Conservation (phyloP, 2,797 vertebrate species). For the Melanotaenia parkinsoni region DNA sequence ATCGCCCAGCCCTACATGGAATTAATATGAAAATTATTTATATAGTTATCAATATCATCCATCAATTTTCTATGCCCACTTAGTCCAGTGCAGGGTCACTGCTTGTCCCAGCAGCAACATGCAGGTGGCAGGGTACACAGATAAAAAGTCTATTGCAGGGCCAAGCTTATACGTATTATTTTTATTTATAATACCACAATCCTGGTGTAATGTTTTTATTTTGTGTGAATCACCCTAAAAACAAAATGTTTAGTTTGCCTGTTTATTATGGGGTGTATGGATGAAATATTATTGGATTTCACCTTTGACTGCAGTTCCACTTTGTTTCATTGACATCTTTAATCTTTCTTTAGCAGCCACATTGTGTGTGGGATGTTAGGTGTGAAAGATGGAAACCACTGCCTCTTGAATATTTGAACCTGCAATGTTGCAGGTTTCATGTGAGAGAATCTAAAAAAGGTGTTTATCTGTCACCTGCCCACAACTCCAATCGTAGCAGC, state of each 20-base stretch:
- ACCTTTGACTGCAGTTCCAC: neutral
- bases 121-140: too few species aligned
- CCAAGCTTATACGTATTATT: too few species aligned
- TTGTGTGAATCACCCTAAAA: neutral
- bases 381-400: constrained; percentile 46
- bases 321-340: neutral
- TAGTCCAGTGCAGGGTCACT: too few species aligned
- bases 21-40: too few species aligned
- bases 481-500: constrained; percentile 8
- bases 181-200: neutral
- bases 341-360: constrained; percentile 14
- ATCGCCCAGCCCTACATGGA: too few species aligned
- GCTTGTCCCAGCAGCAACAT: too few species aligned
- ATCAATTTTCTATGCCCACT: too few species aligned
- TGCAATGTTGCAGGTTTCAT: constrained; percentile 48
- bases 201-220: neutral
- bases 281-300: constrained; percentile 7
- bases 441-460: constrained; percentile 22
- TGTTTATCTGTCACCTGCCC: constrained; percentile 36
- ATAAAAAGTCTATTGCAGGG: too few species aligned
- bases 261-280: neutral
- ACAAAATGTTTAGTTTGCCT: neutral
- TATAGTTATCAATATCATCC: too few species aligned
- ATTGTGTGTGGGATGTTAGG: constrained; percentile 49
- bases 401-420: constrained; percentile 24